Evolutionary conservation across 2,113 vertebrate genomes (phyloP).

Genomic region (Marcusenius ussheri): DNA sequence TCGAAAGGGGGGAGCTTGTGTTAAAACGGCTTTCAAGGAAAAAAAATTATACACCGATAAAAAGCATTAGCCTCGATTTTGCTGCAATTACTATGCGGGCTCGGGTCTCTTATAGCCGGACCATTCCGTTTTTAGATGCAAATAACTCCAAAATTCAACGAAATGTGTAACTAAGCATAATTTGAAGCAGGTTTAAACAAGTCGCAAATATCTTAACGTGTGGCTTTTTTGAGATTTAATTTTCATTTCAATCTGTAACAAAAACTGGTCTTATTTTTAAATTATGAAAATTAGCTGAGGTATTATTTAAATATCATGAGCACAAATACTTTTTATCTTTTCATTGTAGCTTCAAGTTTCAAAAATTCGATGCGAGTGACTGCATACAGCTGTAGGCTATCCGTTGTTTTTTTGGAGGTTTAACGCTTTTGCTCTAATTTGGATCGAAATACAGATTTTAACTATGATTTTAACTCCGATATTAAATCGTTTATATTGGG

Average conservation of each 20-base stretch:
- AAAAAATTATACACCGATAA: not conserved
- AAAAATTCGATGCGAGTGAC: not conserved
- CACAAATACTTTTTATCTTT: not conserved
- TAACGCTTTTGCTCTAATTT: not conserved
- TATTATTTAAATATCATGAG: not conserved
- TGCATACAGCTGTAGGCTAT: not conserved
- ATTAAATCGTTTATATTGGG: not conserved
- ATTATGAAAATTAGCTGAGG: not conserved
- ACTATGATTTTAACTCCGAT: not conserved
- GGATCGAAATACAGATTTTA: not conserved
- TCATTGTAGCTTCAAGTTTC: constrained; percentile 3
- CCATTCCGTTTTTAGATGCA: not conserved
- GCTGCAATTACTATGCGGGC: not conserved
- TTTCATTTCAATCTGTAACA: not conserved
- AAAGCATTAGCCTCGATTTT: not conserved
- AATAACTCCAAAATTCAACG: not conserved
- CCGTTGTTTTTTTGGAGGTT: not conserved
- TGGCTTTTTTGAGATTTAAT: not conserved
- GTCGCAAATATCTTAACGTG: not conserved
- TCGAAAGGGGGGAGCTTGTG: not conserved
- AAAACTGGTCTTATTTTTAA: not conserved
- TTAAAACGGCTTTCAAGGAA: not conserved
- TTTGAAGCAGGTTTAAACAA: not conserved
- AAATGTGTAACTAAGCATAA: not conserved
- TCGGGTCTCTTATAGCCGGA: not conserved